phyloP scores from a whole-genome alignment of 2,888 invertebrate species.

The Caradrina clavipalpis region DNA sequence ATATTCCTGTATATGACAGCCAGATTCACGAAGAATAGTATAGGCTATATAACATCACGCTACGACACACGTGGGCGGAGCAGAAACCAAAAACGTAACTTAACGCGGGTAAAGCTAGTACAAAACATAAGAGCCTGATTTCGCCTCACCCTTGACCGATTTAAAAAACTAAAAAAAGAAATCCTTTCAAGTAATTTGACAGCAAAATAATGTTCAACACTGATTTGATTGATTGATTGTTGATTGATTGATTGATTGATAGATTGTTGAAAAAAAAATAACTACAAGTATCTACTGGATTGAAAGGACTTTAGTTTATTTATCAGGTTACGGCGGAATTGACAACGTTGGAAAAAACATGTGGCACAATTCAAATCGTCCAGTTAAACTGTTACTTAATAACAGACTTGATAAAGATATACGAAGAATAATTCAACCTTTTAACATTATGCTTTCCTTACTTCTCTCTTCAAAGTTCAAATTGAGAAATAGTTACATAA shows the following conservation, averaged over 20 bases:
- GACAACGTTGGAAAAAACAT: neutral
- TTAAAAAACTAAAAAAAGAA: neutral
- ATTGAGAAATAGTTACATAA: constrained; percentile 10
- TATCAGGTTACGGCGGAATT: neutral
- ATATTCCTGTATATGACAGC: no score
- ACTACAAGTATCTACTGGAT: no score
- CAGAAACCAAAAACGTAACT: no score
- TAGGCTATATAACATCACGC: no score
- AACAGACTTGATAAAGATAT: constrained; percentile 10
- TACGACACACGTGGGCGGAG: no score
- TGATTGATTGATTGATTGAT: no score
- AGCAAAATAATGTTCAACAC: neutral
- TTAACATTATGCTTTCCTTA: constrained; percentile 3
- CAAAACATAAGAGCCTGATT: no score
- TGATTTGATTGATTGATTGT: no score
- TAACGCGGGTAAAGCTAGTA: no score
- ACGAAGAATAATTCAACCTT: constrained; percentile 10
- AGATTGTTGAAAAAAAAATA: neutral
- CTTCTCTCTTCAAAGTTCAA: constrained; percentile 23
- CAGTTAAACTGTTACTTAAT: neutral
- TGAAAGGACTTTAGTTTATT: neutral
- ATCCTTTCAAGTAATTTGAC: neutral
- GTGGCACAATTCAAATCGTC: neutral
- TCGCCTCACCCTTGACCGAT: no score
- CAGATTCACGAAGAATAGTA: no score